Conservation (phyloP, 1,140 invertebrate species). For the Megalopta genalis region DNA sequence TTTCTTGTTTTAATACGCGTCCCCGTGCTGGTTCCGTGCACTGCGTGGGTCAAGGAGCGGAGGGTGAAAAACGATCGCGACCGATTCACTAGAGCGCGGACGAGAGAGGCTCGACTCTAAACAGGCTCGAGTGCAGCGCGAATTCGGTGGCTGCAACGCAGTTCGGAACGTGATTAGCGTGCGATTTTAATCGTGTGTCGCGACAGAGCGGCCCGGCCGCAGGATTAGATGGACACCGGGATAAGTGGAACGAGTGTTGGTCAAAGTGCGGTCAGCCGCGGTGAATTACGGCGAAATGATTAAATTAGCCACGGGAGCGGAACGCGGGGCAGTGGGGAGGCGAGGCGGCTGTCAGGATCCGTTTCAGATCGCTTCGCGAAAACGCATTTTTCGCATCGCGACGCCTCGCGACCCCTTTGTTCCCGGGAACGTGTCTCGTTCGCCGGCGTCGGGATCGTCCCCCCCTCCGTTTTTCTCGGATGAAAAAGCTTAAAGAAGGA, state of each 20-base stretch:
- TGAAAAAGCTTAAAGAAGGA: constrained; percentile 18
- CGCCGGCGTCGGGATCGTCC: background rate
- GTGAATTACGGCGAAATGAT: constrained; percentile 16
- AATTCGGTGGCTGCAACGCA: background rate
- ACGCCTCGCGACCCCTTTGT: constrained; percentile 19
- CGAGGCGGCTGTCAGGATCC: no score
- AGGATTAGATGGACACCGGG: background rate
- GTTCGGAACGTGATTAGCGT: constrained; percentile 21
- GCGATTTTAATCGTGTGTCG: background rate
- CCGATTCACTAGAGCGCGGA: background rate
- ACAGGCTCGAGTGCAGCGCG: no score
- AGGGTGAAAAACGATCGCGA: background rate
- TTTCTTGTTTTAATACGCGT: no score
- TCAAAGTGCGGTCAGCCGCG: constrained; percentile 15
- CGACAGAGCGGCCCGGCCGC: background rate
- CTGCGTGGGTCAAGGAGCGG: no score
- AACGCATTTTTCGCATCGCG: background rate
- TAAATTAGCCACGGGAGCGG: constrained; percentile 1
- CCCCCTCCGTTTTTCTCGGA: background rate
- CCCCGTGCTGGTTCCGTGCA: no score
- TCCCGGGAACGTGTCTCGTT: background rate
- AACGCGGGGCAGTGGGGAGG: background rate
- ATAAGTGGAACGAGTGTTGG: constrained; percentile 16
- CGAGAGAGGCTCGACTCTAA: no score
- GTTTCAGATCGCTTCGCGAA: background rate